Conservation (phyloP, 2,888 invertebrate species). For the Andrena haemorrhoa region DNA sequence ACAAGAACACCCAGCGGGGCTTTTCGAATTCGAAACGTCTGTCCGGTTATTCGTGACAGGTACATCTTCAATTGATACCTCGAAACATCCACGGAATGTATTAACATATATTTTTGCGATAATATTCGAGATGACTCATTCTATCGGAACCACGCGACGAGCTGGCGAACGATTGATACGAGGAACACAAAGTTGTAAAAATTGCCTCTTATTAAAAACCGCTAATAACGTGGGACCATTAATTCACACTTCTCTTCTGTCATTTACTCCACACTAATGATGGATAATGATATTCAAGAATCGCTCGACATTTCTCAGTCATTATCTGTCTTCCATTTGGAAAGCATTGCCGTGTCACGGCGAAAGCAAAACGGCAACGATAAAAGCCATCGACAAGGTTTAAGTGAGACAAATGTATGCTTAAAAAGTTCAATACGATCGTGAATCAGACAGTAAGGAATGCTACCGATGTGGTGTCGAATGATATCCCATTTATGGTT, state of each 20-base stretch:
- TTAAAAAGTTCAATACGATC: neutral
- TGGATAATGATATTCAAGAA: neutral
- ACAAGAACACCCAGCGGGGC: conserved; percentile 14
- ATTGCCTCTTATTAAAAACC: too few relatives aligned
- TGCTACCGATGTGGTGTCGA: neutral
- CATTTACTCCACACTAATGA: neutral
- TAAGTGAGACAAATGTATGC: neutral
- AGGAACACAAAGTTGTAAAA: neutral
- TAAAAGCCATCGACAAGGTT: neutral
- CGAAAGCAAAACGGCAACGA: too few relatives aligned
- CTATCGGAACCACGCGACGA: conserved; percentile 7
- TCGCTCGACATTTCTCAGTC: neutral
- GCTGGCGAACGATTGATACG: neutral
- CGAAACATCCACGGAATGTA: conserved; percentile 61
- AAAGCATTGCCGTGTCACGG: too few relatives aligned
- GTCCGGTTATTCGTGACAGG: conserved; percentile 58
- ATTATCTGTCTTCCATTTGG: neutral
- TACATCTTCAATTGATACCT: conserved; percentile 53
- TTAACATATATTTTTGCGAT: conserved; percentile 48
- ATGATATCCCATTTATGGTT: neutral
- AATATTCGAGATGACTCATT: conserved; percentile 36
- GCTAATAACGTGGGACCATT: too few relatives aligned
- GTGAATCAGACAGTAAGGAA: neutral
- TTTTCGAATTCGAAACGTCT: conserved; percentile 48
- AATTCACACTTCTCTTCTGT: too few relatives aligned